Conservation (phyloP, 2,113 vertebrate genomes). For the Merops nubicus region DNA sequence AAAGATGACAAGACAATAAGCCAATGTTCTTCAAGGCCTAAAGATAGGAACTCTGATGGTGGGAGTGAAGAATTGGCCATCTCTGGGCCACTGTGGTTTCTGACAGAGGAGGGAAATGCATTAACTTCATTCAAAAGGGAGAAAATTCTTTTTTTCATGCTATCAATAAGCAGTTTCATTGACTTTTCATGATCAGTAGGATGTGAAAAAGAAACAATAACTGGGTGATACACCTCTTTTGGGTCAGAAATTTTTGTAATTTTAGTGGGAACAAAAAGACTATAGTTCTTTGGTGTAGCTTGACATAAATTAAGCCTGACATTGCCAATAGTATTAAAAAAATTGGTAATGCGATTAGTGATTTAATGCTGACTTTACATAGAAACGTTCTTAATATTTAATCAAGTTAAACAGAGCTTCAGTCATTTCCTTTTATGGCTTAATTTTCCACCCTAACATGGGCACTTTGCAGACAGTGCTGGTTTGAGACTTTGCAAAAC, state of each 20-base stretch:
- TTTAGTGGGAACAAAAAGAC: background rate
- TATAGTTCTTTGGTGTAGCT: background rate
- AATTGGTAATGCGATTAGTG: background rate
- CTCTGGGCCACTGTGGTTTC: background rate
- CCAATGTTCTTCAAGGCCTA: background rate
- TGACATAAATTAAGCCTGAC: background rate
- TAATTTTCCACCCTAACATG: background rate
- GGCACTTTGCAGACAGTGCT: background rate
- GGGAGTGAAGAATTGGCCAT: background rate
- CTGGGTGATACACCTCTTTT: background rate
- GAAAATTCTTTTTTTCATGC: background rate
- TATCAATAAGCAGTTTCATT: background rate
- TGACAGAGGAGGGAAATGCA: background rate
- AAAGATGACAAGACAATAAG: background rate
- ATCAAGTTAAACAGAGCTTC: constrained; percentile 17
- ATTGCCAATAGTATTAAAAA: background rate
- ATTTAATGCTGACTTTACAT: constrained; percentile 29
- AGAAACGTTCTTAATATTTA: constrained; percentile 21
- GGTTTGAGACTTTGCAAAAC: background rate
- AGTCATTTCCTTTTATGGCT: background rate
- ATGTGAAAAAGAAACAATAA: background rate
- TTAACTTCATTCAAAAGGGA: background rate
- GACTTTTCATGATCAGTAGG: background rate
- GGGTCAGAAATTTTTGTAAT: background rate
- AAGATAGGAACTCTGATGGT: background rate